These are phyloP conservation scores for Mesopsocus fuscifrons DNA, from an alignment of 2,888 invertebrate species.

Conservation along the genomic window DNA sequence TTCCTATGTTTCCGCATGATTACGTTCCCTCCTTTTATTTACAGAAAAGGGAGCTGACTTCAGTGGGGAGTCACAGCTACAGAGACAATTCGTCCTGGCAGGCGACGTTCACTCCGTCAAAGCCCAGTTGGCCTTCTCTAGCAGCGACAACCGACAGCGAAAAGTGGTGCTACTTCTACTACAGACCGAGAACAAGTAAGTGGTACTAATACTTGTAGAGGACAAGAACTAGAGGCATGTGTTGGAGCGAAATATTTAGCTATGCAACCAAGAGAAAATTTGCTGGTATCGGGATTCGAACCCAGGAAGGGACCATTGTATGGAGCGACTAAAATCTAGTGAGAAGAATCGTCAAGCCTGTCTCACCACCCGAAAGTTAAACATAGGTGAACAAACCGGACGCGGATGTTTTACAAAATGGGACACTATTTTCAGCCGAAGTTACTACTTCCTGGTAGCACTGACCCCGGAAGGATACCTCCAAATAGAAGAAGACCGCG, in stretches of 20 bases:
- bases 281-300: too few species aligned
- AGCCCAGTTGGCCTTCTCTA: constrained; percentile 73
- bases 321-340: too few species aligned
- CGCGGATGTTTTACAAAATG: constrained; percentile 4
- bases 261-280: too few species aligned
- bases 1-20: too few species aligned
- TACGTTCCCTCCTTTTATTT: too few species aligned
- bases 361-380: constrained; percentile 4
- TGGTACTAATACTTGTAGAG: constrained; percentile 11
- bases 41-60: constrained; percentile 78
- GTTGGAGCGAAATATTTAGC: too few species aligned
- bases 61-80: constrained; percentile 66
- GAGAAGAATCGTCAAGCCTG: too few species aligned
- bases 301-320: too few species aligned
- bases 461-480: constrained; percentile 67
- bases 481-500: constrained; percentile 70
- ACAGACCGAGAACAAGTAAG: constrained; percentile 65
- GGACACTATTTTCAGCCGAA: constrained; percentile 43
- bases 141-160: constrained; percentile 55
- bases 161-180: constrained; percentile 59
- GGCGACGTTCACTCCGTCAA: constrained; percentile 56
- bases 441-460: constrained; percentile 65
- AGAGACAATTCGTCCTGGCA: constrained; percentile 52
- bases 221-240: too few species aligned
- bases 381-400: background rate